Evolutionary conservation across 2,797 vertebrate species (phyloP).

Genomic region (Alauda arvensis): DNA sequence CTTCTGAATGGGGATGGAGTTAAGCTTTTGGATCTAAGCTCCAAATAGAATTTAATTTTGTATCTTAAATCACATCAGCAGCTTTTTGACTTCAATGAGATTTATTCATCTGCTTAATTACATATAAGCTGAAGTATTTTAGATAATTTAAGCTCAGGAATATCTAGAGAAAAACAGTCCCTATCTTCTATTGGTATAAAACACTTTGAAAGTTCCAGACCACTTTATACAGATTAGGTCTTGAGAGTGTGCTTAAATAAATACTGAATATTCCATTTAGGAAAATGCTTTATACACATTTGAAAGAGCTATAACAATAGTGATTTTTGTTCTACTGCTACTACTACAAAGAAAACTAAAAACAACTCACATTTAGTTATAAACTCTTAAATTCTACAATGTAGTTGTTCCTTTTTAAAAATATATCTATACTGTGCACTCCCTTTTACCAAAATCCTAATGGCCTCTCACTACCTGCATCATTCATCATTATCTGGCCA

Average conservation of each 20-base stretch:
- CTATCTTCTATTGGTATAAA: neutral
- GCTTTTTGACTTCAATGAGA: constrained; percentile 28
- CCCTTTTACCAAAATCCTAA: neutral
- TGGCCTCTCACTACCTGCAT: neutral
- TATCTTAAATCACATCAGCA: constrained; percentile 35
- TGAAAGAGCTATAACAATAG: neutral
- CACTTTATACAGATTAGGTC: neutral
- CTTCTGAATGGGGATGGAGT: neutral
- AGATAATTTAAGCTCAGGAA: neutral
- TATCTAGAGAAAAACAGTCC: neutral
- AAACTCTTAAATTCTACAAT: neutral
- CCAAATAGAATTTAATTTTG: constrained; percentile 34
- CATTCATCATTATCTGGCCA: neutral
- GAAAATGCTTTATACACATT: neutral
- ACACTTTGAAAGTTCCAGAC: neutral
- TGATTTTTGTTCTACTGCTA: neutral
- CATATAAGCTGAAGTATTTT: neutral
- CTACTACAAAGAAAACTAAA: neutral
- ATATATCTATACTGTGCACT: neutral
- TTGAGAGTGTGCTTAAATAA: neutral
- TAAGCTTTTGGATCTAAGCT: constrained; percentile 33
- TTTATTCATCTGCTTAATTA: constrained; percentile 47
- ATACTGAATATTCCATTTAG: neutral
- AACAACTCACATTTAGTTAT: accelerated
- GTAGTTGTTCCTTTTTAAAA: neutral